phyloP scores from a whole-genome alignment of 2,888 invertebrate species.

The Nemotelus pantherinus region DNA sequence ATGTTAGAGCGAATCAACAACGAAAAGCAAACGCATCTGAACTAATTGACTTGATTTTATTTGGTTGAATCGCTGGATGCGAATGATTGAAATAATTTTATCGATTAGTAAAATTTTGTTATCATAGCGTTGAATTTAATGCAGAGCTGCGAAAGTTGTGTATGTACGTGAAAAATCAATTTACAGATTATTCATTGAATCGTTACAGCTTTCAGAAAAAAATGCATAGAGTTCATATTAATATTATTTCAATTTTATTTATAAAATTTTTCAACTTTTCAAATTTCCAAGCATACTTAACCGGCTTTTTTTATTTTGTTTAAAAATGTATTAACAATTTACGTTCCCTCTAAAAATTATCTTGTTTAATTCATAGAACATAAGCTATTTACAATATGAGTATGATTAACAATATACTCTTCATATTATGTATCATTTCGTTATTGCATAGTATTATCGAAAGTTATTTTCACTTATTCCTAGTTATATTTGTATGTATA shows the following conservation, averaged over 20 bases:
- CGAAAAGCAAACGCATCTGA: too few relatives aligned
- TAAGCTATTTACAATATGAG: constrained; percentile 37
- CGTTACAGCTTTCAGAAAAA: neutral
- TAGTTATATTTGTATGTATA: neutral
- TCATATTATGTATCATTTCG: neutral
- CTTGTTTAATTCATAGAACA: constrained; percentile 16
- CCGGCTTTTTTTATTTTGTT: constrained; percentile 7
- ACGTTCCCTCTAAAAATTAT: constrained; percentile 14
- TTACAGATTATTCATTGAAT: neutral
- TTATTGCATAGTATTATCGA: constrained; percentile 15
- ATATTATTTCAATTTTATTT: constrained; percentile 11
- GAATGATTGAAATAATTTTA: neutral
- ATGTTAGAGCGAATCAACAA: too few relatives aligned
- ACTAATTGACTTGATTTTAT: constrained; percentile 8
- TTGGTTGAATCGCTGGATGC: neutral
- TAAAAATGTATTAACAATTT: constrained; percentile 42
- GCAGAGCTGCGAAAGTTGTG: neutral
- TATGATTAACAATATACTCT: constrained; percentile 33
- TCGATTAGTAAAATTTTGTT: too few relatives aligned
- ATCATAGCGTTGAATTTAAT: too few relatives aligned
- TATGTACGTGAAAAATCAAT: neutral
- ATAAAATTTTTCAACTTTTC: constrained; percentile 33
- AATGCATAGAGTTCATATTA: constrained; percentile 13
- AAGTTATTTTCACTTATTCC: constrained; percentile 2
- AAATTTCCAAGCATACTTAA: constrained; percentile 26